These are phyloP conservation scores for Sipha flava DNA, from an alignment of 1,140 invertebrate species.

Conservation along the genomic window DNA sequence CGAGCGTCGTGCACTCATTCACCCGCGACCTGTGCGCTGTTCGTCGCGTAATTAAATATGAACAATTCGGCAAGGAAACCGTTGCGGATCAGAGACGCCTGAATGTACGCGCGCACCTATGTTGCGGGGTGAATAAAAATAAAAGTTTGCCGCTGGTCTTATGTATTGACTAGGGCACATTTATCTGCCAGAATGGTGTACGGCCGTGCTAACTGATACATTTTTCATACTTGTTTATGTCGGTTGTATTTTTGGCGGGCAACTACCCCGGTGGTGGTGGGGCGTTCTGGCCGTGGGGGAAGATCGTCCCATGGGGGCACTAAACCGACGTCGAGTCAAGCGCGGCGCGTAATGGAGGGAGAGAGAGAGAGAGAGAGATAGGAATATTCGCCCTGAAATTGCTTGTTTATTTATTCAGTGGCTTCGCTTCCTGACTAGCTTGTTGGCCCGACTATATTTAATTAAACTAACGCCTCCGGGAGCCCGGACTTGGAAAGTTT, in stretches of 20 bases:
- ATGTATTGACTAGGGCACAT: background rate
- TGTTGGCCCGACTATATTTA: constrained; percentile 16
- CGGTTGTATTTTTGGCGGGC: constrained; percentile 23
- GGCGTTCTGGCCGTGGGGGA: background rate
- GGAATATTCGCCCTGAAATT: constrained; percentile 7
- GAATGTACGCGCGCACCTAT: no score
- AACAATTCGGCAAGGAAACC: background rate
- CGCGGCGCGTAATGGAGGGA: background rate
- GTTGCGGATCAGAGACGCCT: no score
- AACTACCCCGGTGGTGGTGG: background rate
- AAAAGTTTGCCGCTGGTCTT: background rate
- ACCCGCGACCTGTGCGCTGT: no score
- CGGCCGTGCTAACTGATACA: background rate
- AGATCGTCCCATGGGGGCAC: constrained; percentile 7
- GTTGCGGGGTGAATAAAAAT: background rate
- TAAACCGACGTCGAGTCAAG: constrained; percentile 11
- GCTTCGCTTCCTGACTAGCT: constrained; percentile 3
- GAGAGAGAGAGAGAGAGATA: background rate
- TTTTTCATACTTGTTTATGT: constrained; percentile 32
- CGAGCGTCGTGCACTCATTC: no score
- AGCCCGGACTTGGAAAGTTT: constrained; percentile 10
- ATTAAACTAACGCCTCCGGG: constrained; percentile 26
- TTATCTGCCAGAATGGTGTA: background rate
- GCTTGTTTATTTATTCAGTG: constrained; percentile 32
- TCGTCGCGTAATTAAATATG: background rate